Percentiles rank a stretch among this genome's conserved stretches.
Evolutionary conservation across 2,888 invertebrate genomes (phyloP).

Genomic region (Rhagonycha fulva): DNA sequence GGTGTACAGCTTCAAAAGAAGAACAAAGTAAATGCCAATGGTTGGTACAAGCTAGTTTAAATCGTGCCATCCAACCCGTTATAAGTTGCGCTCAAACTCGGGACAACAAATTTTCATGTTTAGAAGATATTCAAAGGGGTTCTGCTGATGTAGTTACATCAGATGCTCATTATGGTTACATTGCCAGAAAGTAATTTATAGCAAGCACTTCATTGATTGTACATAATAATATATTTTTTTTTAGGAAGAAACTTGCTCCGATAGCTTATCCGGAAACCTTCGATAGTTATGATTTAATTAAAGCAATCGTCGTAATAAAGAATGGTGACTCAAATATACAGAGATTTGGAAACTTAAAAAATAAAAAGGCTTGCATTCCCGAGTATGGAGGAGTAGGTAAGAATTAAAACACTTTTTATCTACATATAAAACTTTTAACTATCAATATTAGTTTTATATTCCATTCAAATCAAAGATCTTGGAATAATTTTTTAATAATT

Average conservation of each 20-base stretch:
- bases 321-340: conserved; percentile 40
- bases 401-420: conserved; percentile 1
- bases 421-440: conserved; percentile 1
- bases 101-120: conserved; percentile 58
- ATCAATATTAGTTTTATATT: not conserved
- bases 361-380: conserved; percentile 66
- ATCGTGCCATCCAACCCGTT: conserved; percentile 63
- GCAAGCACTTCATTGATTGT: not conserved
- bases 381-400: conserved; percentile 69
- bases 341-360: conserved; percentile 61
- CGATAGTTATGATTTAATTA: conserved; percentile 55
- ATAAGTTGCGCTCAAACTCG: conserved; percentile 59
- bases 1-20: conserved; percentile 62
- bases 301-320: conserved; percentile 59
- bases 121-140: conserved; percentile 58
- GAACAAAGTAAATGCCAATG: conserved; percentile 67
- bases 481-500: conserved; percentile 21
- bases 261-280: conserved; percentile 65
- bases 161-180: conserved; percentile 66
- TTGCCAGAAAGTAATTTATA: conserved; percentile 63
- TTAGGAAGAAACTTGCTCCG: conserved; percentile 61
- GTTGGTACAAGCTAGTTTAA: conserved; percentile 60
- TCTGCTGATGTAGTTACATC: conserved; percentile 64
- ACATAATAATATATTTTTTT: conserved; percentile 6
- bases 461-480: not conserved